Base-by-base conservation (phyloP, 30 jellyfish, hydroid and myxozoan genomes). In the Sanderia malayensis region DNA sequence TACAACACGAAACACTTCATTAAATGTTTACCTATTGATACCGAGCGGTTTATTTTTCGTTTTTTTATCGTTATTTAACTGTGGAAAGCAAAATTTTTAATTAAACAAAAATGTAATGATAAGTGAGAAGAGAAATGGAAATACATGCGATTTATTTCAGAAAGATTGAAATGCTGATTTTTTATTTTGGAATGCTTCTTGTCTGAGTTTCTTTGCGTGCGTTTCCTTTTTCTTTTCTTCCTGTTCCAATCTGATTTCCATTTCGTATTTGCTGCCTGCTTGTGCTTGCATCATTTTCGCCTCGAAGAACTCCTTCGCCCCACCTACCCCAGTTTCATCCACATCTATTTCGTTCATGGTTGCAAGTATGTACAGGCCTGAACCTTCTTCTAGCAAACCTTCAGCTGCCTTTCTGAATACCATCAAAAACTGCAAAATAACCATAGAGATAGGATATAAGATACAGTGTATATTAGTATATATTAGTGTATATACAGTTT, bases 271-370 rank as follows among this genome's bases (percentile, higher is more conserved):
- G 74, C 87, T 83, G 17, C 91, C 66, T 6, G 88, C 81, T 17
- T 55, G 53, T 18, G 83, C 94, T 72, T 91, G 96, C 85, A 85
- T 76, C 72, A 74, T 87, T 84, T 91, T 91, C 24, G 98, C 98
- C 49, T 91, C 95, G 57, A 91, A 91, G 88, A 91, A 91, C 71
- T 91, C 98, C 45, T 91, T 91, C 2, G 98, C 98, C 10, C 98
- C 98, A 57, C 8, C 24, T 21, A 91, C 98, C 31, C 98, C 98
- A 10, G 98, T 84, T 73, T 91, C 95, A 72, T 91, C 98, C 15
- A 91, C 98, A 74, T 91, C 94, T 32, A 91, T 91, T 67, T 91
- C 98, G 8, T 89, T 70, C 58, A 91, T 69, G 20, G 81, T 55
- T 26, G 96, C 96, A 46, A 91, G 70, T 49, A 70, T 68, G 27